Evolutionary conservation across 2,888 invertebrate species (phyloP), one percentile per base, ranked within the genome.

Genomic region (Eucera pruinosa): DNA sequence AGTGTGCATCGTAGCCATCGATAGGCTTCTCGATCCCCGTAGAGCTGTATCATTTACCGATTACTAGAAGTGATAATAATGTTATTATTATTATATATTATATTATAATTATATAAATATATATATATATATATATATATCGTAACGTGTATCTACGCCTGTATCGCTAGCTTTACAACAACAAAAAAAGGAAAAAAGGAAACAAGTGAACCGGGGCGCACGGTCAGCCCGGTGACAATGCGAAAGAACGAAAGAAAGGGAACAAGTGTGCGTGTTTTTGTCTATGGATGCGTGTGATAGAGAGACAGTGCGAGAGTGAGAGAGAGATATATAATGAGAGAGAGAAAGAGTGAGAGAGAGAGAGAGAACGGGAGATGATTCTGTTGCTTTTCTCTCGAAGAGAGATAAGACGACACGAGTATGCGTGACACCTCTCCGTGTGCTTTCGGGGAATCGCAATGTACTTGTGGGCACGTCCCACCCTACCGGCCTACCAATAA

Each of bases 51-150:
- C 86, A 80, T 89, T 90, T 91, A 90, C 87, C 85, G 89, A 89
- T 90, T 88, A 87, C 89, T 88, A 89, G 88, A 88, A 90, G 90
- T 89, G 90, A 90, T 89, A 89, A 89, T 87, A 88, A 90, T 90
- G 89, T 89, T 88, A 89, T 89, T 71, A 80, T 84, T 84, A 80
- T 83, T 69, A 80, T 80, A 70, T 78, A 65, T 71, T 78, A 77
- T 88, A 89, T 89, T 83, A 81, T 87, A 88, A 80, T 71, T 73
- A 81, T 68, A 65, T 87, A 87, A 88, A 88, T 87, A n/a, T n/a
- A n/a, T n/a, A n/a, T n/a, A n/a, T n/a, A n/a, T n/a, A n/a, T n/a
- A n/a, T 85, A 85, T 87, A 65, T 75, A 15, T 74, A 76, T 54
- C 48, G 60, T 68, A 73, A 74, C 57, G 61, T 86, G 80, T 82